These are phyloP conservation scores for Cryptocephalus primarius DNA, from an alignment of 2,888 invertebrate species.

Conservation along the genomic window DNA sequence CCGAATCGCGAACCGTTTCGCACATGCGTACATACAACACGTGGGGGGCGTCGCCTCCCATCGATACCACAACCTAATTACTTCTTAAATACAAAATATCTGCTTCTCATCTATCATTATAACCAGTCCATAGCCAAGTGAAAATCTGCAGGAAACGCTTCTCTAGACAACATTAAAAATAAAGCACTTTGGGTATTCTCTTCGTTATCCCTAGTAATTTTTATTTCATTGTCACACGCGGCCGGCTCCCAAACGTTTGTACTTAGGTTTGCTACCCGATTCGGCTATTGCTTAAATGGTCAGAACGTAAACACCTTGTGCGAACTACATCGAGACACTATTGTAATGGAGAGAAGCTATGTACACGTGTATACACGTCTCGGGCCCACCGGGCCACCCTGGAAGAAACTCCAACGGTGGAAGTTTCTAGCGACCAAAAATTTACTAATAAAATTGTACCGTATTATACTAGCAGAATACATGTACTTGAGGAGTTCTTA, in stretches of 20 bases:
- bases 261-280: slow-evolving; percentile 30
- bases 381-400: no score
- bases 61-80: background rate
- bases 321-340: slow-evolving; percentile 26
- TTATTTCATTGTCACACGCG: slow-evolving; percentile 24
- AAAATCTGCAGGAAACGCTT: slow-evolving; percentile 36
- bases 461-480: no score
- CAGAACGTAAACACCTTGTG: slow-evolving; percentile 31
- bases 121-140: slow-evolving; percentile 32
- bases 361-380: slow-evolving; percentile 23
- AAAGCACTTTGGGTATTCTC: slow-evolving; percentile 37
- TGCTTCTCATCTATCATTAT: slow-evolving; percentile 20
- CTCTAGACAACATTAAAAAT: slow-evolving; percentile 33
- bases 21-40: no score
- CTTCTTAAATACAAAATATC: background rate
- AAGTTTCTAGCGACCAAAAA: no score
- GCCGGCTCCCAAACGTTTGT: slow-evolving; percentile 35
- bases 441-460: no score
- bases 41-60: background rate
- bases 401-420: no score
- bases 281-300: slow-evolving; percentile 26
- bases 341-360: slow-evolving; percentile 34
- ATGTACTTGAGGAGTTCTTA: no score
- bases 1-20: no score
- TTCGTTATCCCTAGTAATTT: slow-evolving; percentile 29